Evolutionary conservation across 2,888 invertebrate genomes (phyloP).

Genomic region (Oligia latruncula): DNA sequence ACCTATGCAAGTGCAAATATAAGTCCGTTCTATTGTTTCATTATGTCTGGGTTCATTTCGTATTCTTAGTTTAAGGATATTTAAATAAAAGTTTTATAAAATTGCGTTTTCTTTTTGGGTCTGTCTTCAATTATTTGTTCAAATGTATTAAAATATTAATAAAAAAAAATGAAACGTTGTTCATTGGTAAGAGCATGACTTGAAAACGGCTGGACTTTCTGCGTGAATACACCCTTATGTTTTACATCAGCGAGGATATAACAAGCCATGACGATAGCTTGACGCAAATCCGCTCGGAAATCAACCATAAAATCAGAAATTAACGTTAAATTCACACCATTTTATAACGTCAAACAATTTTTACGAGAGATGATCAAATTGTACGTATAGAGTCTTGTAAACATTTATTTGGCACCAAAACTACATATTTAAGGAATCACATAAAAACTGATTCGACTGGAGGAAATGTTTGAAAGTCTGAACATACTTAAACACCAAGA

Average conservation of each 20-base stretch:
- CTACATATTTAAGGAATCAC: constrained; percentile 27
- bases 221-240: constrained; percentile 45
- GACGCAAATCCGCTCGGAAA: constrained; percentile 79
- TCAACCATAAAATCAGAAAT: constrained; percentile 74
- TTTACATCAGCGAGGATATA: constrained; percentile 65
- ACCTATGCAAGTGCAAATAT: constrained; percentile 11
- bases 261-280: constrained; percentile 46
- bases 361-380: constrained; percentile 61
- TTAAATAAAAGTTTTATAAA: constrained; percentile 8
- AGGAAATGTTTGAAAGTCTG: constrained; percentile 15
- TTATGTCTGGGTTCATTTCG: constrained; percentile 11
- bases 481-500: neutral
- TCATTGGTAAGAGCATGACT: neutral
- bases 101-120: constrained; percentile 2
- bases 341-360: constrained; percentile 64
- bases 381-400: constrained; percentile 42
- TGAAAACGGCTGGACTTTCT: neutral
- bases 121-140: neutral
- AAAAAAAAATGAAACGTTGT: neutral
- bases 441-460: constrained; percentile 12
- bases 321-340: constrained; percentile 69
- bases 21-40: constrained; percentile 9
- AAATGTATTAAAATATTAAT: neutral
- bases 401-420: constrained; percentile 52
- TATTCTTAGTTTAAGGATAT: constrained; percentile 5